Conservation (phyloP, 2,113 vertebrate species). For the Leptobrachium ailaonicum region DNA sequence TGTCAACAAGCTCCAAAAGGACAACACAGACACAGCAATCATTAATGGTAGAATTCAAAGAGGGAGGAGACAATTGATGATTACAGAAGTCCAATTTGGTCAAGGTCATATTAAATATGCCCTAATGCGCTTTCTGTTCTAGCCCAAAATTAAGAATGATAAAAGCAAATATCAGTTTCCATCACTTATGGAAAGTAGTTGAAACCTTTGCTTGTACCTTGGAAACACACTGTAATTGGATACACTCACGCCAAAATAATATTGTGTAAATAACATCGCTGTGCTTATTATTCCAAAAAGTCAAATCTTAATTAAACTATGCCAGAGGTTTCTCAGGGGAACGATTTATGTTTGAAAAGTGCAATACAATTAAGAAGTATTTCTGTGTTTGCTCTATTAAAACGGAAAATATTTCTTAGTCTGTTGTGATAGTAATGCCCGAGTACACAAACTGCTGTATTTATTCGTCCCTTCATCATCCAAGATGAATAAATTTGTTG, state of each 20-base stretch:
- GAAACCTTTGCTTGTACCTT: background rate
- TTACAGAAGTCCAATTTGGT: no score
- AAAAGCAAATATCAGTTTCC: no score
- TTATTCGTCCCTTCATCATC: background rate
- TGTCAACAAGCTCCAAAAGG: no score
- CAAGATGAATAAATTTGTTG: background rate
- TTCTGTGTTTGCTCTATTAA: background rate
- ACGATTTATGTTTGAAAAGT: background rate
- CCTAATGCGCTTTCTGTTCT: background rate
- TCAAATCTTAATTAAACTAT: background rate
- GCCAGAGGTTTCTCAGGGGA: background rate
- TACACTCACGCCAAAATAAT: background rate
- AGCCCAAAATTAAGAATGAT: no score
- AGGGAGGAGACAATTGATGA: no score
- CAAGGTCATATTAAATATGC: background rate
- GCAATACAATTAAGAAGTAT: background rate
- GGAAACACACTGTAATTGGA: background rate
- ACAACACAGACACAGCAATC: no score
- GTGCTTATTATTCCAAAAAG: slow-evolving; percentile 4
- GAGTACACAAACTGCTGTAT: background rate
- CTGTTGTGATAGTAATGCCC: background rate
- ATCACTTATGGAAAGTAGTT: no score
- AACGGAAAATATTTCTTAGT: background rate
- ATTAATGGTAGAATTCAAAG: no score
- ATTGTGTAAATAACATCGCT: background rate